Conservation (phyloP, 2,113 vertebrate genomes). For the Chamaea fasciata region DNA sequence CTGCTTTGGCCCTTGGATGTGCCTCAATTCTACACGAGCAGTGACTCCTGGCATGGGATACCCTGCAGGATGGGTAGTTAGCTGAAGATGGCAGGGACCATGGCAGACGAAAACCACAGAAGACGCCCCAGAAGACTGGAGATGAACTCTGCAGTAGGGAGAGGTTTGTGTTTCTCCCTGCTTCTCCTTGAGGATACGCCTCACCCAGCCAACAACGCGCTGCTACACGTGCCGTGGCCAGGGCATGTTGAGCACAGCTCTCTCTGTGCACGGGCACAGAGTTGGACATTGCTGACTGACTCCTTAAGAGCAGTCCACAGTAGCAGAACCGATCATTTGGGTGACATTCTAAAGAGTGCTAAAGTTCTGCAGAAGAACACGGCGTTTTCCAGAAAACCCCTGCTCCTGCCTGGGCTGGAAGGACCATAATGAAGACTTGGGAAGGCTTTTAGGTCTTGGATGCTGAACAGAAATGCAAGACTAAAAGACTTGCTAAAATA, state of each 20-base stretch:
- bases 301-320: no score
- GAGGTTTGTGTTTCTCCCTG: not conserved
- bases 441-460: not conserved
- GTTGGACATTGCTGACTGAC: not conserved
- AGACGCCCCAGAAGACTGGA: fast-evolving
- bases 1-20: not conserved
- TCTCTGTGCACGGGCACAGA: fast-evolving
- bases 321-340: not conserved
- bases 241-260: not conserved
- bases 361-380: not conserved
- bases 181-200: not conserved
- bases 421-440: not conserved
- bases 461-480: not conserved
- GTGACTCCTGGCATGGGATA: fast-evolving
- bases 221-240: fast-evolving
- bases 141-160: not conserved
- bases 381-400: not conserved
- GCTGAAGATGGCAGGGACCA: not conserved
- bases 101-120: not conserved
- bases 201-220: not conserved
- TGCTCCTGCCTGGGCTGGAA: not conserved
- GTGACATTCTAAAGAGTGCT: not conserved
- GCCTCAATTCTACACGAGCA: not conserved
- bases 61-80: not conserved
- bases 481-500: not conserved